These are phyloP conservation scores for Trinectes maculatus DNA, from an alignment of 2,113 vertebrate genomes.

Conservation along the genomic window DNA sequence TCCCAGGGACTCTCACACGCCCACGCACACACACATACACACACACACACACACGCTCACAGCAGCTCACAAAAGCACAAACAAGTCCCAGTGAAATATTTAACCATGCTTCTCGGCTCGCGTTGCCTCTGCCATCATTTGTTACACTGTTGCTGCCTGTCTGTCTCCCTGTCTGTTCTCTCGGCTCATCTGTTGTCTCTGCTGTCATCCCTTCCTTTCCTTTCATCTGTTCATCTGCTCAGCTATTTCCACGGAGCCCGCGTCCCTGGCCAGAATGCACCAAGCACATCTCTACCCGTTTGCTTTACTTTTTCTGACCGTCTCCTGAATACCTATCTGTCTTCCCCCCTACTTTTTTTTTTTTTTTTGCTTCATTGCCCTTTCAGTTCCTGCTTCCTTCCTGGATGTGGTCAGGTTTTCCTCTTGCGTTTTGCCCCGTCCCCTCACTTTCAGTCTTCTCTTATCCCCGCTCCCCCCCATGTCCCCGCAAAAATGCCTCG, in stretches of 20 bases:
- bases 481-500: conserved; percentile 34
- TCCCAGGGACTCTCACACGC: conserved; percentile 21
- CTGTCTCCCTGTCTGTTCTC: conserved; percentile 64
- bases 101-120: conserved; percentile 62
- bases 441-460: conserved; percentile 22
- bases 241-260: conserved; percentile 53
- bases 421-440: not conserved
- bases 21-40: conserved; percentile 31
- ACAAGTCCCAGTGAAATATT: conserved; percentile 73
- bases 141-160: conserved; percentile 63
- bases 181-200: conserved; percentile 74
- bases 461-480: not conserved
- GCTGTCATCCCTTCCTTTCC: conserved; percentile 57
- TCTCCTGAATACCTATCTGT: no score
- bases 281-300: conserved; percentile 18
- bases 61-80: conserved; percentile 58
- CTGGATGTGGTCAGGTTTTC: conserved; percentile 16
- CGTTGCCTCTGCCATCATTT: conserved; percentile 63
- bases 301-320: conserved; percentile 29
- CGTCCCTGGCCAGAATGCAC: conserved; percentile 42
- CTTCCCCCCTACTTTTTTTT: not conserved
- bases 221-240: conserved; percentile 76
- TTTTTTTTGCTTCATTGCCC: conserved; percentile 6
- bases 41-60: conserved; percentile 26
- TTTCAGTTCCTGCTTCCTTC: conserved; percentile 13